Base-by-base conservation (phyloP, 2,113 vertebrate genomes). In the Neolamprologus cancellatus region DNA sequence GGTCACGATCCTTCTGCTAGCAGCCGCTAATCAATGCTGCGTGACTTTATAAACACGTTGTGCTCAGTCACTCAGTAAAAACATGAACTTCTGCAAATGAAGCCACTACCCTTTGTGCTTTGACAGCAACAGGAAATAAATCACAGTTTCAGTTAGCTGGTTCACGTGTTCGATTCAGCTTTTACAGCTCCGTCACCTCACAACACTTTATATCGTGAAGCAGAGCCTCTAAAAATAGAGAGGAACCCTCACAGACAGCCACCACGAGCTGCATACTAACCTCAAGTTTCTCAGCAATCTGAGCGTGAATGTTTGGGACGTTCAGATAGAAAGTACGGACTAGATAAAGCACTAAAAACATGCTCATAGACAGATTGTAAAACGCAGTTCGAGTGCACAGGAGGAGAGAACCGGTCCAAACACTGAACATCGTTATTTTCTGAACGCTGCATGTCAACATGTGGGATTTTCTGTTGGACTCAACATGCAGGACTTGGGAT, bases 351-450 rank as follows among this genome's bases (percentile, higher is more conserved):
- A 54, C 20, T 14, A 25, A 25, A 25, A 55, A 14, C 12, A 25
- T 3, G 23, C 3, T 55, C 13, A 55, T 55, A 55, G 53, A 25
- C 53, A 54, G 0, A 54, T 0, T 7, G 53, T 54, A 54, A 54
- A 54, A 14, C 0, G 6, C 20, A 13, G 20, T 14, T 54, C 0
- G 20, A 54, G 53, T 0, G 6, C 20, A 7, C 53, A 25, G 53
- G 1, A 54, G 20, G 11, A 23, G 20, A 54, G 20, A 25, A 54
- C 2, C 53, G 1, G 53, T 54, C 20, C 53, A 54, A 25, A 25
- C 20, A 55, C 53, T 53, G n/a, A 12, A 53, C 12, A 14, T 5
- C 8, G 18, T 54, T 54, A 54, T 54, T 54, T 54, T 54, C 2
- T 13, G 11, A 23, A 54, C 2, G 3, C 52, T 23, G 11, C 6